Evolutionary conservation across 2,113 vertebrate genomes (phyloP), one percentile per base, ranked within the genome.

Genomic region (Corythaixoides concolor): DNA sequence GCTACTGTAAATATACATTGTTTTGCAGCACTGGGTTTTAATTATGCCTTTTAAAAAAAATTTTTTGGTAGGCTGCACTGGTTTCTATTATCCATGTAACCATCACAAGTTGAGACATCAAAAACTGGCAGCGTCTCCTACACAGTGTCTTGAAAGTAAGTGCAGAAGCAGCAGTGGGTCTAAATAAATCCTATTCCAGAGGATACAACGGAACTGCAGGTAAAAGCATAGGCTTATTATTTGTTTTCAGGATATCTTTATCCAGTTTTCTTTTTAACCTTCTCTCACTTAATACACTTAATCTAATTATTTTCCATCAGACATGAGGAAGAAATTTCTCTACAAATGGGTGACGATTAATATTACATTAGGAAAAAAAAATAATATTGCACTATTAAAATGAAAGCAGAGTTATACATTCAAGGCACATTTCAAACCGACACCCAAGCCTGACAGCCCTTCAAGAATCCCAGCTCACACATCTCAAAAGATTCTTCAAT

Each of bases 1-100:
- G 85, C 95, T 97, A 94, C 95, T 96, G 98, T 98, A 98, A 98
- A 99, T 90, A 98, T 76, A 97, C 94, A 85, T 93, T 98, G 95
- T 96, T 98, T 84, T 97, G 94, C 96, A 97, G 96, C 96, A 97
- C 35, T 85, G 88, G 94, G 94, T 97, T 98, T 98, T 98, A 98
- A 98, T 97, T 96, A 97, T 33, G 63, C 73, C 93, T 76, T 86
- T 96, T 89, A 45, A 67, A n/a, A 53, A 68, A 67, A 70, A 85
- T 83, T 83, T 92, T 70, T 88, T 83, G 89, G 94, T 95, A 94
- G 96, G 88, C 91, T 96, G 96, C 76, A 69, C 95, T 89, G 91
- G 83, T 94, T 97, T 90, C 94, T 92, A 80, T 97, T 96, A 96
- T 94, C 96, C 62, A 33, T 77, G 63, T 73, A 97, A 85, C 94